phyloP scores from a whole-genome alignment of 30 jellyfish, hydroid and myxozoan species.

The Phacellophora camtschatica region DNA sequence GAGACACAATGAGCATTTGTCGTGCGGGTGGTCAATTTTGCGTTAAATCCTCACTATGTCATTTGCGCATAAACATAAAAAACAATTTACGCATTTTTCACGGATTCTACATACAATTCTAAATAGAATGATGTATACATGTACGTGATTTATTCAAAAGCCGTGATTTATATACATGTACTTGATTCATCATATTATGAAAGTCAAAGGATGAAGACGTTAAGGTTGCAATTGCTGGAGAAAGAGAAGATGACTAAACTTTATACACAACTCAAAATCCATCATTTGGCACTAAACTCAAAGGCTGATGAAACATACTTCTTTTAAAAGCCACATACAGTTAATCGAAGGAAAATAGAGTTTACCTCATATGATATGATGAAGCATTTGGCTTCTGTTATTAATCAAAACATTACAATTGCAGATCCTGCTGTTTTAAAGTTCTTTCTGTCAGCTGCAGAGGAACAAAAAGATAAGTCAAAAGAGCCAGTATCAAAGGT shows the following conservation, averaged over 20 bases:
- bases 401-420: slow-evolving; percentile 5
- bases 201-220: slow-evolving; percentile 21
- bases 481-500: background rate
- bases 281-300: background rate
- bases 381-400: slow-evolving; percentile 1
- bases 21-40: too few species aligned
- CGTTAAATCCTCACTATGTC: too few species aligned
- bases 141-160: too few species aligned
- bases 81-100: too few species aligned
- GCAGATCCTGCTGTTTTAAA: slow-evolving; percentile 2
- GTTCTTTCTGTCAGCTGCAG: slow-evolving; percentile 20
- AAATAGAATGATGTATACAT: too few species aligned
- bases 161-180: too few species aligned
- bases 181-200: too few species aligned
- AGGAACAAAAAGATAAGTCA: slow-evolving; percentile 1
- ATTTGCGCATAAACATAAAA: too few species aligned
- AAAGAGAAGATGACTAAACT: background rate
- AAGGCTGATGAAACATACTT: slow-evolving; percentile 8
- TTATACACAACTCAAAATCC: background rate
- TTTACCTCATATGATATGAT: slow-evolving; percentile 2
- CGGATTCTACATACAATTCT: too few species aligned
- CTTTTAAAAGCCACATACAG: slow-evolving; percentile 13
- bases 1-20: too few species aligned
- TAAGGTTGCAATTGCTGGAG: background rate
- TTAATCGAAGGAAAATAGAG: slow-evolving; percentile 9